Evolutionary conservation across 2,113 vertebrate genomes (phyloP).

Genomic region (Aptenodytes patagonicus): DNA sequence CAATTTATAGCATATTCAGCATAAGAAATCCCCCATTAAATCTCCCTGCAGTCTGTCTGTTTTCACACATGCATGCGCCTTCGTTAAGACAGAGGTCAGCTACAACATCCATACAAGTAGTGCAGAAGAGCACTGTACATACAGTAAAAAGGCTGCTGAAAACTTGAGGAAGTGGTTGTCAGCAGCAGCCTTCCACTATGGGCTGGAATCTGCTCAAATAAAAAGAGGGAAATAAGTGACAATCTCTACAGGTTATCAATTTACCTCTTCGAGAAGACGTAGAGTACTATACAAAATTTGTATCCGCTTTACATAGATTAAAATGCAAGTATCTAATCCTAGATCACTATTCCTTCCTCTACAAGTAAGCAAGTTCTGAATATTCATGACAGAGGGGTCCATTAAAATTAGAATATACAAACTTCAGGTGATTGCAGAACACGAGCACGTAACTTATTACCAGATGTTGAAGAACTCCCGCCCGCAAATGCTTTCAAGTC

Average conservation of each 20-base stretch:
- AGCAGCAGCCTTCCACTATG: background rate
- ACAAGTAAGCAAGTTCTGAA: background rate
- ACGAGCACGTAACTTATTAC: rapidly evolving
- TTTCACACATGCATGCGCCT: background rate
- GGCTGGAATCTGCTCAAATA: background rate
- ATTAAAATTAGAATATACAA: background rate
- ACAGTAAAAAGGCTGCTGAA: background rate
- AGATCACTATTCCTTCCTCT: background rate
- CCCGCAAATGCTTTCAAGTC: background rate
- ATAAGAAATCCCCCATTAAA: background rate
- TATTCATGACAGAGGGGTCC: background rate
- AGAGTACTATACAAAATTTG: background rate
- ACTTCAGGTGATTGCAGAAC: background rate
- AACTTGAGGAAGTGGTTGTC: background rate
- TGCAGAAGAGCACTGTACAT: background rate
- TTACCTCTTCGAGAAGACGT: background rate
- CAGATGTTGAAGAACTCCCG: background rate
- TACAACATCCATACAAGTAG: background rate
- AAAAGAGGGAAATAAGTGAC: background rate
- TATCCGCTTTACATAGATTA: background rate
- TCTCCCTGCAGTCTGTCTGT: background rate
- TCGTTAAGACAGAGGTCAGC: background rate
- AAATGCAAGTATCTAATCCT: background rate
- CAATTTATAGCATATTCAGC: background rate
- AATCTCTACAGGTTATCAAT: background rate